Base-by-base conservation (phyloP, 2,797 vertebrate genomes). In the Bovichtus variegatus region DNA sequence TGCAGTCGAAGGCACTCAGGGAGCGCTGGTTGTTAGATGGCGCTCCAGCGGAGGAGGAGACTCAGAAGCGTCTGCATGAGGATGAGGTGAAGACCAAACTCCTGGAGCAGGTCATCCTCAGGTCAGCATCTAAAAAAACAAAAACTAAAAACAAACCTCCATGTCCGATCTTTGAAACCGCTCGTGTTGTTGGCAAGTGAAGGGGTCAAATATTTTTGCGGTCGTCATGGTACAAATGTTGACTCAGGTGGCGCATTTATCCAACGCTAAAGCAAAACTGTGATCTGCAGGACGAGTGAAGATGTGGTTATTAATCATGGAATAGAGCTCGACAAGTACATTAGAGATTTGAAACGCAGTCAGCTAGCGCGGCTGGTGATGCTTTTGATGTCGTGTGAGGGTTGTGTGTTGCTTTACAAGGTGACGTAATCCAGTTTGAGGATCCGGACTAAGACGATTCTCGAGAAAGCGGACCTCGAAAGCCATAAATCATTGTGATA, bases 21-120 rank as follows among this genome's bases (percentile, higher is more conserved):
- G 98, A 99, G 84, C 95, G 97, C 85, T 99, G 98, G 98, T 95
- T 99, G 92, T 90, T 99, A 88, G 98, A 98, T 58, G 98, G 98
- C 2, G 96, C 97, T 0, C 97, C 96, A 0, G 96, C 97, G 38
- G 98, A 98, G 34, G 97, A 97, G 0, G 96, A 97, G 87, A 97
- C 95, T 65, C 95, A 95, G 90, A 95, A 91, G 59, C 98, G 97
- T 88, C 96, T 99, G 93, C 95, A 96, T 23, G 97, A 98, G 57
- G 97, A 99, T 0, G 96, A 98, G 80, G 93, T 94, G 87, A 98
- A 96, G 92, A 96, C 96, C 61, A 96, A 95, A 92, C 94, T 94
- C 51, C 93, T 99, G 93, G 97, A 99, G 86, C 95, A 96, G 63
- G 95, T 95, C 81, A 96, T 99, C 92, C 92, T 96, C 89, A 98